Conservation (phyloP, 2,888 invertebrate species). For the Thera obeliscata region DNA sequence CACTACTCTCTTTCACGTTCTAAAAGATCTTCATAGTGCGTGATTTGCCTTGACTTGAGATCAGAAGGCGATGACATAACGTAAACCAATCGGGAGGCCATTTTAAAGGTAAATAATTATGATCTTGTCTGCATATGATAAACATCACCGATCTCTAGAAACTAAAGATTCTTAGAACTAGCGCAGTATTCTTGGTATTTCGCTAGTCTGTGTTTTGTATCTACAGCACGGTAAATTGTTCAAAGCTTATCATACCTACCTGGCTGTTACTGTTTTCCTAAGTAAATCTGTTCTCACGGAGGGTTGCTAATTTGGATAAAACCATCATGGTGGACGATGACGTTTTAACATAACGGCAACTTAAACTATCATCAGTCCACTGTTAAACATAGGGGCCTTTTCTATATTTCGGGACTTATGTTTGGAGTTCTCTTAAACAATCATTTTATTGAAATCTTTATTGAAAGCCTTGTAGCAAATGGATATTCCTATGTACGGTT, state of each 20-base stretch:
- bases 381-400: no score
- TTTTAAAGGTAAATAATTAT: background rate
- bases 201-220: background rate
- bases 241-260: background rate
- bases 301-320: background rate
- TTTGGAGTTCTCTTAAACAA: no score
- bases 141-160: background rate
- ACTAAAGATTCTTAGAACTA: background rate
- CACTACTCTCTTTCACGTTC: background rate
- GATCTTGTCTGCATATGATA: background rate
- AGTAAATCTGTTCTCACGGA: background rate
- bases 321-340: background rate
- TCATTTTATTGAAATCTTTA: constrained; percentile 34
- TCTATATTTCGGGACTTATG: no score
- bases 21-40: background rate
- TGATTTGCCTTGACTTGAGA: background rate
- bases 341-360: background rate
- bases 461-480: constrained; percentile 28
- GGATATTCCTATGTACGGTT: constrained; percentile 35
- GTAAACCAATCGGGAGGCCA: background rate
- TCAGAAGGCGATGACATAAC: background rate
- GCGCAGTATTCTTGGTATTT: constrained; percentile 1
- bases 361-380: background rate
- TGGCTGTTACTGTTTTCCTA: background rate
- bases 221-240: background rate